phyloP scores from a whole-genome alignment of 2,113 vertebrate genomes.

The Promerops cafer region DNA sequence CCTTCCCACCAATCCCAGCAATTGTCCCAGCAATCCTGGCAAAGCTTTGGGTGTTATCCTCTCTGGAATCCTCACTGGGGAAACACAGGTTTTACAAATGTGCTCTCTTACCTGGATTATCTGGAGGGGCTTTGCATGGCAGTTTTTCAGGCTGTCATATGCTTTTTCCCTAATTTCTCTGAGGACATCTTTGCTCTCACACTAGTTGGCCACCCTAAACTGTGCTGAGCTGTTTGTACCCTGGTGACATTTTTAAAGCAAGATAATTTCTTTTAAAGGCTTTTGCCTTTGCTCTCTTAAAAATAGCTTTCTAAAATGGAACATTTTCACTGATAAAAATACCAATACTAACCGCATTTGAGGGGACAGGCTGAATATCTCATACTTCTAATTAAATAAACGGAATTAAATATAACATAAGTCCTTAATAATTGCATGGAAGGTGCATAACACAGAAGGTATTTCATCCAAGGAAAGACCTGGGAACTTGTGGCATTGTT shows the following conservation, averaged over 20 bases:
- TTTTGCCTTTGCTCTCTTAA: neutral
- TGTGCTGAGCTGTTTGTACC: neutral
- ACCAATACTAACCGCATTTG: neutral
- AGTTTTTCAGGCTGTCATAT: neutral
- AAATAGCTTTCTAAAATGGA: neutral
- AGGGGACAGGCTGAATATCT: neutral
- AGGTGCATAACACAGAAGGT: neutral
- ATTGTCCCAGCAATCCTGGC: neutral
- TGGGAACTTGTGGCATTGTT: accelerated
- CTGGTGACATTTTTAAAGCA: neutral
- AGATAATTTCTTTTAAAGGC: neutral
- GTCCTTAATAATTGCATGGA: neutral
- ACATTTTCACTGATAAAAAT: neutral
- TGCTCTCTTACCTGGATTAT: neutral
- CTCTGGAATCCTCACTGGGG: neutral
- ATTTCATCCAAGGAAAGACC: neutral
- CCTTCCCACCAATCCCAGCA: neutral
- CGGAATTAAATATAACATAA: neutral
- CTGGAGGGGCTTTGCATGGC: neutral
- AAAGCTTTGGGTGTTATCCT: neutral
- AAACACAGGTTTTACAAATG: neutral
- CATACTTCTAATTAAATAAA: accelerated
- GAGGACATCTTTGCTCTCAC: neutral
- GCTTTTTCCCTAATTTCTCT: neutral
- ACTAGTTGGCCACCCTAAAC: neutral